Evolutionary conservation across 2,113 vertebrate genomes (phyloP).

Genomic region (Apteryx owenii): DNA sequence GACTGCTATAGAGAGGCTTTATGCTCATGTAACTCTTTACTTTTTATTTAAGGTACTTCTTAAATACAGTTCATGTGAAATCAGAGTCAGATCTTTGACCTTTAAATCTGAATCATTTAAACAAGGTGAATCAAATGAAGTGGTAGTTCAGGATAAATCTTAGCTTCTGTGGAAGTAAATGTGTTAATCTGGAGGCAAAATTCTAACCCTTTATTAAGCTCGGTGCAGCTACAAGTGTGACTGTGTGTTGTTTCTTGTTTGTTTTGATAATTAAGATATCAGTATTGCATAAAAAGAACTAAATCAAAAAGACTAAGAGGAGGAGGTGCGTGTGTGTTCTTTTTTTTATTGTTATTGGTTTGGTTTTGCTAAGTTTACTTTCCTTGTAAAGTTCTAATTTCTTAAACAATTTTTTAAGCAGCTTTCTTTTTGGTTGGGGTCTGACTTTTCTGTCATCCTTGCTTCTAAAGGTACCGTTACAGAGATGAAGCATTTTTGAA

Average conservation of each 20-base stretch:
- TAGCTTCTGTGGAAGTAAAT: neutral
- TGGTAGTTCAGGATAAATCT: neutral
- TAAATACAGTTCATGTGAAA: neutral
- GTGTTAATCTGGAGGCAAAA: neutral
- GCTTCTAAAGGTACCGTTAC: slow-evolving; percentile 85
- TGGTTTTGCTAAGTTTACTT: neutral
- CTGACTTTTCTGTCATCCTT: neutral
- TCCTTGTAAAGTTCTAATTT: neutral
- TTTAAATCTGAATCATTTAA: neutral
- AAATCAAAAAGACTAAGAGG: neutral
- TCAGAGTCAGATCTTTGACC: neutral
- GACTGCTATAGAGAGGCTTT: neutral
- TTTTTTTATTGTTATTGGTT: neutral
- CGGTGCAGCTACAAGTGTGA: neutral
- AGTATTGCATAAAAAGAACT: neutral
- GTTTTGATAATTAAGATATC: neutral
- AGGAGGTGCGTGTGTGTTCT: neutral
- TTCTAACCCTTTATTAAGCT: neutral
- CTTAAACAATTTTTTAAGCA: neutral
- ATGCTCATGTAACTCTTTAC: neutral
- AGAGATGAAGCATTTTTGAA: slow-evolving; percentile 81
- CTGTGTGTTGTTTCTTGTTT: neutral
- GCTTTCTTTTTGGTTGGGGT: neutral
- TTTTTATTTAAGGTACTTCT: neutral
- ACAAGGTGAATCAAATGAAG: neutral